A percentile compares a stretch with the other conserved stretches of the same genome.
phyloP scores from a whole-genome alignment of 2,113 vertebrate species.

The Orientallactaga bullata region DNA sequence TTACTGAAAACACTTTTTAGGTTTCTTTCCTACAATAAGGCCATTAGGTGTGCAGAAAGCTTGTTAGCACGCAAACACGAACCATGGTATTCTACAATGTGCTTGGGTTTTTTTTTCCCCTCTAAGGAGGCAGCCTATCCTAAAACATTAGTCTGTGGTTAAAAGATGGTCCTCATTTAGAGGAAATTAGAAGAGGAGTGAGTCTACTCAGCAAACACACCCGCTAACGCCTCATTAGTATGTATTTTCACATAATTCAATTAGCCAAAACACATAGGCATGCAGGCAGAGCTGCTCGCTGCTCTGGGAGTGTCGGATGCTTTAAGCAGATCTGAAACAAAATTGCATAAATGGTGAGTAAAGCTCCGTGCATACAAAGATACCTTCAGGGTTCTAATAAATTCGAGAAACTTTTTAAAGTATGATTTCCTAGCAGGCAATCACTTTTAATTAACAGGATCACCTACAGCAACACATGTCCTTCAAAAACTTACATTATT shows the following conservation, averaged over 20 bases:
- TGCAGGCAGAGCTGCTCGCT: constrained; percentile 84
- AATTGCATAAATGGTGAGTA: constrained; percentile 91
- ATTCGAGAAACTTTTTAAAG: constrained; percentile 93
- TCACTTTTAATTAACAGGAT: constrained; percentile 94
- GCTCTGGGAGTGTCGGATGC: constrained; percentile 87
- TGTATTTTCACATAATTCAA: constrained; percentile 91
- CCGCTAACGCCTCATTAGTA: constrained; percentile 88
- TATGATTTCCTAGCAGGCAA: constrained; percentile 93
- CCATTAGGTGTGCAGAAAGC: constrained; percentile 54
- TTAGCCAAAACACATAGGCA: constrained; percentile 91
- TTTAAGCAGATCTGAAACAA: constrained; percentile 92
- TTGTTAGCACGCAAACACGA: constrained; percentile 68
- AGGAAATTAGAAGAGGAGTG: constrained; percentile 84
- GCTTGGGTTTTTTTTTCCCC: constrained; percentile 12
- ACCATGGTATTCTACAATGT: constrained; percentile 63
- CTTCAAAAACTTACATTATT: constrained; percentile 95
- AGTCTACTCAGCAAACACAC: constrained; percentile 83
- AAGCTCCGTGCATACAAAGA: constrained; percentile 92
- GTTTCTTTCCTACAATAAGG: constrained; percentile 4
- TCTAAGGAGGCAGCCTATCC: constrained; percentile 70
- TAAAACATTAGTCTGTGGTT: constrained; percentile 79
- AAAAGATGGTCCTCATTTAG: constrained; percentile 84
- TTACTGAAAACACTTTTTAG: constrained; percentile 72
- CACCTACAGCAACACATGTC: constrained; percentile 94
- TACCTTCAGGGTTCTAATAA: constrained; percentile 93